Conservation (phyloP, 2,797 vertebrate species). For the Philypnodon macrostomus region DNA sequence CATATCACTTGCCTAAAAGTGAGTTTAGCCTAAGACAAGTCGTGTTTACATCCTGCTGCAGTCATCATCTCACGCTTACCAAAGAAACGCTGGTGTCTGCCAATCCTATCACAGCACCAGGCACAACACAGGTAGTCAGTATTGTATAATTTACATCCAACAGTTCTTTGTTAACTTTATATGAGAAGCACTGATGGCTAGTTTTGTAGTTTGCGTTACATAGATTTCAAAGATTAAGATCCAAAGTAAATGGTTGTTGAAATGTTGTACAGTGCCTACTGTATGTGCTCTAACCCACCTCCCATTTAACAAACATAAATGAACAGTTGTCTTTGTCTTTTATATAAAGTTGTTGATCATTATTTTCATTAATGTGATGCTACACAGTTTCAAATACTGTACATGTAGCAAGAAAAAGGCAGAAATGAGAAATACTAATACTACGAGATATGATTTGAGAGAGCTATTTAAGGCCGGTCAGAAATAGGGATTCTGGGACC, state of each 20-base stretch:
- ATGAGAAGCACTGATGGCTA: not conserved
- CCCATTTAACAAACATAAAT: not conserved
- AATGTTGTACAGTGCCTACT: slow-evolving; percentile 11
- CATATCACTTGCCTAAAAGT: slow-evolving; percentile 23
- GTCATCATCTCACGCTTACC: slow-evolving; percentile 56
- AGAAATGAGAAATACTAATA: slow-evolving; percentile 3
- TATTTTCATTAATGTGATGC: slow-evolving; percentile 35
- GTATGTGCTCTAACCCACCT: slow-evolving; percentile 5
- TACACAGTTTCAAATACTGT: slow-evolving; percentile 26
- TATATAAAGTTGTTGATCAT: slow-evolving; percentile 7
- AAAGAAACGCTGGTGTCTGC: slow-evolving; percentile 71
- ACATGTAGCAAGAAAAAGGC: slow-evolving; percentile 6
- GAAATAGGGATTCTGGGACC: too few species aligned
- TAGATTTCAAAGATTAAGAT: slow-evolving; percentile 5
- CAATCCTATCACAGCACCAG: slow-evolving; percentile 21
- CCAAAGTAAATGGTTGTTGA: slow-evolving; percentile 3
- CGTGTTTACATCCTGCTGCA: slow-evolving; percentile 50
- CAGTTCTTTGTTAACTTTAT: not conserved
- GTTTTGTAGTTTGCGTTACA: slow-evolving; percentile 3
- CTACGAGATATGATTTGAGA: not conserved
- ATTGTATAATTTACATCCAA: not conserved
- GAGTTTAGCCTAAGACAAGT: slow-evolving; percentile 35
- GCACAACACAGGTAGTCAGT: slow-evolving; percentile 43
- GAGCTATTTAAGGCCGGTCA: too few species aligned
- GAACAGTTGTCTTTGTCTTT: slow-evolving; percentile 18